Evolutionary conservation across 2,113 vertebrate genomes (phyloP), one percentile per base, ranked within the genome.

Genomic region (Perognathus longimembris): DNA sequence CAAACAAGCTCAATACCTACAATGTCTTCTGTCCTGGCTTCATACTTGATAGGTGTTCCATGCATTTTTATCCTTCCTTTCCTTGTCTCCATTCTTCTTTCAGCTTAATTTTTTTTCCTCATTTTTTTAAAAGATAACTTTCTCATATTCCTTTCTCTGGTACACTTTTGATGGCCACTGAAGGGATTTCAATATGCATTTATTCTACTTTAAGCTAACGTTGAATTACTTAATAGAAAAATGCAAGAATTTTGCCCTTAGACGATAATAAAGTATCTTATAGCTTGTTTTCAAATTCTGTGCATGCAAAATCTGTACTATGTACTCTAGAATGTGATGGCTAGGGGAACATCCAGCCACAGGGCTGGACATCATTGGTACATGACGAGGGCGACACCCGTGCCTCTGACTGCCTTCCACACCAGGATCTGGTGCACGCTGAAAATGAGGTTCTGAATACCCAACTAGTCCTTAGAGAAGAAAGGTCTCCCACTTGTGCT

Each of bases 221-320:
- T 83, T 71, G 18, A 32, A 4, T 45, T 14, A 88, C 42, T 69
- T 91, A 81, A 67, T 81, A 6, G n/a, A 94, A 93, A 54, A 90
- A 45, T 63, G 64, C 64, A 84, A 82, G 30, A 73, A 76, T 3
- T 1, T 54, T 73, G 0, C 6, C 24, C 3, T 2, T 83, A 2
- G 28, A 34, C 57, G 70, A 54, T 14, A 54, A 54, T 54, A 54
- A 54, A 54, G 17, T 54, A 54, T 18, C 17, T 82, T 63, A 76
- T 30, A 20, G 22, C 8, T 7, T 71, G 30, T 80, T 94, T 71
- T 22, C 7, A 77, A 77, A 45, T 81, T 89, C 30, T 92, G 69
- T 80, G 38, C 3, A 76, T 42, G 0, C 9, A 26, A 4, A 28
- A 20, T 18, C 14, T 54, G 50, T 30, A 71, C 4, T 73, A 77